Evolutionary conservation across 1,140 invertebrate genomes (phyloP).

Genomic region (Conus ventricosus): DNA sequence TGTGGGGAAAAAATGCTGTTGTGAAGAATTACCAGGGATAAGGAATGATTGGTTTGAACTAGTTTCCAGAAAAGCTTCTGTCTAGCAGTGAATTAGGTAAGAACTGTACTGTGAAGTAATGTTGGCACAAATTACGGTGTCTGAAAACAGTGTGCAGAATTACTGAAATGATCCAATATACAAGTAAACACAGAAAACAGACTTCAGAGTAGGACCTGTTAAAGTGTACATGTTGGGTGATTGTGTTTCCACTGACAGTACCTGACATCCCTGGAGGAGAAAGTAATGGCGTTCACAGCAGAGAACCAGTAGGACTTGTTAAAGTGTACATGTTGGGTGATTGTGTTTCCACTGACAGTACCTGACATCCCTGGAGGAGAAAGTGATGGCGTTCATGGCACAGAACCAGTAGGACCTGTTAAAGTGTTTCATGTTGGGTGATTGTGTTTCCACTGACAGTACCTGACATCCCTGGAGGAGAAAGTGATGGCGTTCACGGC

Average conservation of each 20-base stretch:
- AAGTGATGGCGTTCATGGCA: constrained; percentile 82
- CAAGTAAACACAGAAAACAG: no score
- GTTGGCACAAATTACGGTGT: no score
- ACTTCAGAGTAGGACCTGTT: background rate
- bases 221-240: background rate
- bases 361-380: constrained; percentile 84
- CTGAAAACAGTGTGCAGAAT: no score
- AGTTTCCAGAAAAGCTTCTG: no score
- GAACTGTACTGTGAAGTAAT: no score
- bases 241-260: constrained; percentile 76
- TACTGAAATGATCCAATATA: no score
- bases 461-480: constrained; percentile 86
- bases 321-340: background rate
- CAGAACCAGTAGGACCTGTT: constrained; percentile 79
- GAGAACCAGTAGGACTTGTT: constrained; percentile 82
- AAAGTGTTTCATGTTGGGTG: background rate
- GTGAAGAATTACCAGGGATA: no score
- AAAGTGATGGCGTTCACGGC: constrained; percentile 82
- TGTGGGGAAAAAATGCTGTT: no score
- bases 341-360: constrained; percentile 76
- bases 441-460: constrained; percentile 70
- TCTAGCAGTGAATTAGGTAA: no score
- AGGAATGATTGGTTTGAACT: no score
- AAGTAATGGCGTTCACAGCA: constrained; percentile 82
- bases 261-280: constrained; percentile 84